A percentile compares a stretch with the other conserved stretches of the same genome.
Conservation (phyloP, 2,888 invertebrate species). For the Cephus spinipes region DNA sequence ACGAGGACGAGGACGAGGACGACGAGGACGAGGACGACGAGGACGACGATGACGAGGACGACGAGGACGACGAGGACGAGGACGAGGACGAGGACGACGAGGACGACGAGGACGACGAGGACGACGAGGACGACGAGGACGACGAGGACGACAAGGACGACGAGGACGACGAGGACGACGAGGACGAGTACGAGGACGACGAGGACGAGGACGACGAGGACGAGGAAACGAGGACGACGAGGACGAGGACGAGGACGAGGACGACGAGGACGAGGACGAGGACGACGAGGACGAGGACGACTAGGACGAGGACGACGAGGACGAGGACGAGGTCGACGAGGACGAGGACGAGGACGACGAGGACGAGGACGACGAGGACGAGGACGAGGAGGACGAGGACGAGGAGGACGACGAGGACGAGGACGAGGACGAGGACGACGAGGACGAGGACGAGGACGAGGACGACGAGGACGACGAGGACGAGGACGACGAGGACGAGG, state of each 20-base stretch:
- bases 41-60: slow-evolving; percentile 3
- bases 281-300: too few relatives aligned
- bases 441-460: not conserved
- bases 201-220: too few relatives aligned
- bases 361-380: slow-evolving; percentile 1
- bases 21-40: not conserved
- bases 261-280: slow-evolving; percentile 1
- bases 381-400: not conserved
- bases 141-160: too few relatives aligned
- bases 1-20: not conserved
- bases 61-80: slow-evolving; percentile 3
- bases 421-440: not conserved
- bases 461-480: slow-evolving; percentile 1
- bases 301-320: too few relatives aligned
- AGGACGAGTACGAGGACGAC: too few relatives aligned
- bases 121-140: not conserved
- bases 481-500: not conserved
- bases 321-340: not conserved
- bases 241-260: not conserved
- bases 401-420: not conserved
- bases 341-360: not conserved
- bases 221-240: not conserved
- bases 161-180: too few relatives aligned
- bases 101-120: not conserved
- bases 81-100: slow-evolving; percentile 1